Evolutionary conservation across 2,113 vertebrate genomes (phyloP), one percentile per base, ranked within the genome.

Genomic region (Apeltes quadracus): DNA sequence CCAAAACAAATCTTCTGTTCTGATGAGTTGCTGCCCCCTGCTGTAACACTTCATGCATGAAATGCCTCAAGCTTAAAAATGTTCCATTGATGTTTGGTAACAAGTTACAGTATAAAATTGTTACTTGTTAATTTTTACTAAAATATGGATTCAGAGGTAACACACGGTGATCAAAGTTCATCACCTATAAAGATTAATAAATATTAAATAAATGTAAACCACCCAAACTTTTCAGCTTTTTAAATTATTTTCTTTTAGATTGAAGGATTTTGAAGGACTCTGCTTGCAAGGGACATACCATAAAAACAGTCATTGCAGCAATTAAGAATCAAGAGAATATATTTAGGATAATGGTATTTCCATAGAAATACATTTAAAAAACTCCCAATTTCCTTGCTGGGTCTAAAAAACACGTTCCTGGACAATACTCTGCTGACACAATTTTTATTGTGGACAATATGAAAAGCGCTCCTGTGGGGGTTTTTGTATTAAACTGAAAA

Each of bases 1-100:
- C 32, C 32, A 53, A 25, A 25, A 51, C 9, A 3, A 23, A 1
- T 53, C 39, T 22, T 68, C 14, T 38, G 38, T 66, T 18, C 18
- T 77, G 68, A 66, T 27, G 75, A 76, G 53, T n/a, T 87, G 79
- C 87, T 92, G 87, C 91, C 87, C 88, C 80, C 91, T 92, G 81
- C 83, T 82, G 91, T 70, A 41, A 34, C 0, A 63, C 20, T 58
- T 59, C 32, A 11, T 58, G 12, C 38, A 85, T 65, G 34, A 61
- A 32, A 69, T 68, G n/a, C n/a, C n/a, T n/a, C n/a, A n/a, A n/a
- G n/a, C 13, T 14, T 48, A 0, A 53, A n/a, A 56, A 27, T 6
- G 4, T 54, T 15, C 15, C 25, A 43, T 25, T 2, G 1, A 39
- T 10, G 15, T 41, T 27, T 25, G 55, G 25, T 15, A 43, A 14